These are phyloP conservation scores for Limnodromus scolopaceus DNA, from an alignment of 2,797 vertebrate genomes.

Conservation along the genomic window DNA sequence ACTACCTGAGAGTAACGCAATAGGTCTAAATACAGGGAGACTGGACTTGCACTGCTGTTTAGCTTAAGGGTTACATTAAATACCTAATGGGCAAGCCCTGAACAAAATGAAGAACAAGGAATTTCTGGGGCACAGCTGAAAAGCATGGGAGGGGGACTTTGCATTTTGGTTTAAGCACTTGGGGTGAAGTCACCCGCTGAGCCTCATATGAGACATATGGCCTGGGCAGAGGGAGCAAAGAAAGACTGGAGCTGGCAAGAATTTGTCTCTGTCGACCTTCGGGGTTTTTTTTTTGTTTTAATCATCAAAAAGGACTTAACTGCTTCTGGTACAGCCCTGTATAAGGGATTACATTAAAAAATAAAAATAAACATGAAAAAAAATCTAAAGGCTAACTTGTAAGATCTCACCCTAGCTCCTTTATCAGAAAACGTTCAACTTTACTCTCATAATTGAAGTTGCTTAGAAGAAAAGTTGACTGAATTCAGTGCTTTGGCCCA, in stretches of 20 bases:
- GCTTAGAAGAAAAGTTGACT: not conserved
- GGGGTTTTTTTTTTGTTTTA: not conserved
- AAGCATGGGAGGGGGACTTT: not conserved
- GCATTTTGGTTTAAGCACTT: not conserved
- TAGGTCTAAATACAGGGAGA: not conserved
- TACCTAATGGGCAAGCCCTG: not conserved
- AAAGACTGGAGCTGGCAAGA: not conserved
- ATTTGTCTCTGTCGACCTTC: not conserved
- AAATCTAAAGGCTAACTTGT: not conserved
- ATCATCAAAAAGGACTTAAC: not conserved
- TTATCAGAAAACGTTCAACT: not conserved
- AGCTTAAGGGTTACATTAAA: not conserved
- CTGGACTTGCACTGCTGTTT: not conserved
- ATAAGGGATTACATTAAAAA: not conserved
- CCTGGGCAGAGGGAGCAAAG: not conserved
- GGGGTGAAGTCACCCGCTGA: not conserved
- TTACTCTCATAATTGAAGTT: not conserved
- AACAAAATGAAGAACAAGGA: not conserved
- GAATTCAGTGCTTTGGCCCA: not conserved
- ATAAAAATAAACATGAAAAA: not conserved
- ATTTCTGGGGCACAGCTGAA: not conserved
- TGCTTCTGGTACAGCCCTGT: accelerated
- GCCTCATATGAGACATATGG: accelerated
- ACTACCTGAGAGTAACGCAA: not conserved
- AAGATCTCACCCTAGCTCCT: not conserved